Evolutionary conservation across 2,113 vertebrate genomes (phyloP).

Genomic region (Aramus guarauna): DNA sequence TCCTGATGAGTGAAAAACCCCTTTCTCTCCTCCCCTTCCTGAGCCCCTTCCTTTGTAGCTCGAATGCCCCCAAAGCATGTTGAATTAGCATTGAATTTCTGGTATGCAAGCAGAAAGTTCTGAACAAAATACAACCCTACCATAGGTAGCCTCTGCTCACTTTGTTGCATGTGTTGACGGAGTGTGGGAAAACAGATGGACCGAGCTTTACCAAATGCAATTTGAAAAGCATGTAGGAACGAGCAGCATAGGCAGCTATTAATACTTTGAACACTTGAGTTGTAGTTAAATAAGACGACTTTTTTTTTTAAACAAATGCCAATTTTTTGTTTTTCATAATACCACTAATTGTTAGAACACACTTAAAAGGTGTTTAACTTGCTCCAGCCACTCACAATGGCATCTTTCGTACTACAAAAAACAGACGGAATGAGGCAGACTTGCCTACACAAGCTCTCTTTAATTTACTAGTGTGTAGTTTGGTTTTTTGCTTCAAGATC

Average conservation of each 20-base stretch:
- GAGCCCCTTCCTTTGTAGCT: background rate
- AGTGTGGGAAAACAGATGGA: constrained; percentile 74
- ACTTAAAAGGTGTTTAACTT: constrained; percentile 28
- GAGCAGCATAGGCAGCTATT: constrained; percentile 9
- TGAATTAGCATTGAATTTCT: constrained; percentile 59
- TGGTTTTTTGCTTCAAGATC: background rate
- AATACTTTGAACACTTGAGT: background rate
- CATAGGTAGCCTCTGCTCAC: constrained; percentile 41
- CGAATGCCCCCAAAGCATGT: background rate
- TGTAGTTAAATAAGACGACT: constrained; percentile 21
- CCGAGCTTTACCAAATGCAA: constrained; percentile 51
- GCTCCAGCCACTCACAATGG: background rate
- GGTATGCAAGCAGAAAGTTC: constrained; percentile 63
- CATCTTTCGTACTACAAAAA: constrained; percentile 9
- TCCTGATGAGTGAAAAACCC: background rate
- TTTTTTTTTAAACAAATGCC: background rate
- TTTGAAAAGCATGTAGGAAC: constrained; percentile 66
- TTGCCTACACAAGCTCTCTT: constrained; percentile 30
- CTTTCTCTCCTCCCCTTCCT: background rate
- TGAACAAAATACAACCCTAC: background rate
- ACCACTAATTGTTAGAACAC: background rate
- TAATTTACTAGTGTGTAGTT: background rate
- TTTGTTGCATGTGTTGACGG: background rate
- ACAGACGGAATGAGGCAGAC: background rate
- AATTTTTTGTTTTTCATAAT: background rate